Percentiles rank a stretch among this genome's conserved stretches.
Evolutionary conservation across 2,888 invertebrate genomes (phyloP).

Genomic region (Spialia ferax): DNA sequence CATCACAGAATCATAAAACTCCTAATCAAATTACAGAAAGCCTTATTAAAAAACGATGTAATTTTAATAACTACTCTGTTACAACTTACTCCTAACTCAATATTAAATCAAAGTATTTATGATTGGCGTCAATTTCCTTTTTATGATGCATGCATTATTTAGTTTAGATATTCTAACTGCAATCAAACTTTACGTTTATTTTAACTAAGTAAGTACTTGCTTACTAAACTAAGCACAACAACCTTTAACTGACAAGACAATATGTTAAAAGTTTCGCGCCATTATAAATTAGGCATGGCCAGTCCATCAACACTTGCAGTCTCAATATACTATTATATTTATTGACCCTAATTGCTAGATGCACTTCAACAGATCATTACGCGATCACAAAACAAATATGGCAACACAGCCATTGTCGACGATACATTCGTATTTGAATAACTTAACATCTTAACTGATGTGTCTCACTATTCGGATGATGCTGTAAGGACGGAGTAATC

Average conservation of each 20-base stretch:
- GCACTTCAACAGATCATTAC: slow-evolving; percentile 37
- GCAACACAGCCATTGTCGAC: slow-evolving; percentile 37
- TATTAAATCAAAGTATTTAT: too few species aligned
- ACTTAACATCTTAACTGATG: slow-evolving; percentile 12
- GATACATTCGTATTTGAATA: slow-evolving; percentile 37
- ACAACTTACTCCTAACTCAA: too few species aligned
- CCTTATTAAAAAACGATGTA: too few species aligned
- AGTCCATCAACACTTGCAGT: slow-evolving; percentile 32
- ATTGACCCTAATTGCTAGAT: slow-evolving; percentile 39
- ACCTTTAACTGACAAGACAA: slow-evolving; percentile 1
- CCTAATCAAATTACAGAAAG: too few species aligned
- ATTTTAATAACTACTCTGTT: too few species aligned
- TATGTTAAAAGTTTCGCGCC: slow-evolving; percentile 26
- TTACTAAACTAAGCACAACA: neutral
- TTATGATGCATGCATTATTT: too few species aligned
- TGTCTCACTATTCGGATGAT: slow-evolving; percentile 8
- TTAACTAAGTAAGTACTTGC: too few species aligned
- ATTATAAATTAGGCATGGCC: slow-evolving; percentile 33
- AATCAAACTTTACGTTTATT: too few species aligned
- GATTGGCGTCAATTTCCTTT: too few species aligned
- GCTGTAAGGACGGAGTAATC: too few species aligned
- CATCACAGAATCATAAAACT: too few species aligned
- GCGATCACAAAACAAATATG: slow-evolving; percentile 38
- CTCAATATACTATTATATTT: slow-evolving; percentile 37
- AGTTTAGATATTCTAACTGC: too few species aligned